phyloP scores from a whole-genome alignment of 2,888 invertebrate genomes.

The Idaea dimidiata region DNA sequence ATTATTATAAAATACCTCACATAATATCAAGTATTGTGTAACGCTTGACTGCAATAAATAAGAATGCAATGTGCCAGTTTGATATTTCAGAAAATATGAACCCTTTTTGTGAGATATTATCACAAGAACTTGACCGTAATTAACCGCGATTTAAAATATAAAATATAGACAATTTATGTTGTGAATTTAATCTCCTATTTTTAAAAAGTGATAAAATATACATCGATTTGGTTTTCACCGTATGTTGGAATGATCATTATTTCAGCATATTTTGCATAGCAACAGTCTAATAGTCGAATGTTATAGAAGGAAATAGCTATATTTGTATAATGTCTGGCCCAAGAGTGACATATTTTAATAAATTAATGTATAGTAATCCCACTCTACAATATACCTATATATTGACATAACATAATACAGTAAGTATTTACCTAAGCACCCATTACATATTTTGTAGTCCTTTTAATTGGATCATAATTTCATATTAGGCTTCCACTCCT shows the following conservation, averaged over 20 bases:
- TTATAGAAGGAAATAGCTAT: background rate
- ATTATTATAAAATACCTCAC: slow-evolving; percentile 45
- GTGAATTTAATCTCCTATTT: no score
- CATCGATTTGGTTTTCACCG: background rate
- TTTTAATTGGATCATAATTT: no score
- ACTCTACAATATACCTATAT: no score
- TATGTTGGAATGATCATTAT: background rate
- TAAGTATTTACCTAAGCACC: no score
- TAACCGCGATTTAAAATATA: no score
- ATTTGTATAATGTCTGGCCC: background rate
- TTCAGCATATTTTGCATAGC: background rate
- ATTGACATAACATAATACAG: no score
- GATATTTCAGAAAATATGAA: background rate
- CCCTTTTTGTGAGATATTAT: background rate
- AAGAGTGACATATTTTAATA: background rate
- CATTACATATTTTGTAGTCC: no score
- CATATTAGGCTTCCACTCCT: no score
- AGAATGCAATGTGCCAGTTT: slow-evolving; percentile 2
- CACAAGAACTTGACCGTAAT: background rate
- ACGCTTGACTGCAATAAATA: background rate
- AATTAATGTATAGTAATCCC: no score
- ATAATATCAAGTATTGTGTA: slow-evolving; percentile 28
- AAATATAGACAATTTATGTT: no score
- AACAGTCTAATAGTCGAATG: no score
- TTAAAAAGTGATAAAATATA: background rate